A percentile compares a stretch with the other conserved stretches of the same genome.
Evolutionary conservation across 2,113 vertebrate species (phyloP).

Genomic region (Microcebus tavaratra): DNA sequence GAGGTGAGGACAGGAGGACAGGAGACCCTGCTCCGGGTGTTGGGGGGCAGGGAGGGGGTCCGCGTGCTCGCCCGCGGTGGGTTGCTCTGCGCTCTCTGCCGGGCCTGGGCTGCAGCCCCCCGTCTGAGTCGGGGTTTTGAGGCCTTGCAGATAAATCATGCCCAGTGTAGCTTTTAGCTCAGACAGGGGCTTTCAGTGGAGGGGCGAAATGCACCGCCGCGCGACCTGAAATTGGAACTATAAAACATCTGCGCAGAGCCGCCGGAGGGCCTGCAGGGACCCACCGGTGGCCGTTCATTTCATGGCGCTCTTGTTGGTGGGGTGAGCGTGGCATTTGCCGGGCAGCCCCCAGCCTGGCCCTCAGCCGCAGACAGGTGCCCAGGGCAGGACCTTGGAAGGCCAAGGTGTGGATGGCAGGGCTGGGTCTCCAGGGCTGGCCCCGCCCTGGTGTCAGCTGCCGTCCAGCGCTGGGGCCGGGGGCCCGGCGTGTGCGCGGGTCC

Average conservation of each 20-base stretch:
- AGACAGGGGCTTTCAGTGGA: not conserved
- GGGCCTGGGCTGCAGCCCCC: too few species aligned
- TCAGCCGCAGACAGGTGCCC: rapidly evolving
- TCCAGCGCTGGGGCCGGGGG: rapidly evolving
- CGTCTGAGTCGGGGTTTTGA: rapidly evolving
- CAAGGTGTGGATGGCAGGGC: rapidly evolving
- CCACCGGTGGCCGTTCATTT: rapidly evolving
- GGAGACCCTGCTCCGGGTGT: not conserved
- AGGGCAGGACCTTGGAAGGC: not conserved
- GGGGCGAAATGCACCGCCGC: rapidly evolving
- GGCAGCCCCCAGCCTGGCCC: rapidly evolving
- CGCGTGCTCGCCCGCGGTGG: rapidly evolving
- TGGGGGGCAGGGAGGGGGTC: not conserved
- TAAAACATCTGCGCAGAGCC: not conserved
- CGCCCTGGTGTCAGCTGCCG: rapidly evolving
- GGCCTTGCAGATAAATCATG: rapidly evolving
- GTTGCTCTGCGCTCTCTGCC: not conserved
- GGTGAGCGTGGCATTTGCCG: not conserved
- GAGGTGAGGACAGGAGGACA: not conserved
- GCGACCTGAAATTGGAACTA: rapidly evolving
- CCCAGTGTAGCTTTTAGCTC: not conserved
- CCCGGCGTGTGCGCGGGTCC: rapidly evolving
- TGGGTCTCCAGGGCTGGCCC: not conserved
- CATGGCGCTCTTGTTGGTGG: rapidly evolving
- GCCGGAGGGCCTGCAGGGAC: not conserved